Percentiles rank a stretch among this genome's conserved stretches.
phyloP scores from a whole-genome alignment of 1,140 invertebrate species.

The Saccostrea glomerata region DNA sequence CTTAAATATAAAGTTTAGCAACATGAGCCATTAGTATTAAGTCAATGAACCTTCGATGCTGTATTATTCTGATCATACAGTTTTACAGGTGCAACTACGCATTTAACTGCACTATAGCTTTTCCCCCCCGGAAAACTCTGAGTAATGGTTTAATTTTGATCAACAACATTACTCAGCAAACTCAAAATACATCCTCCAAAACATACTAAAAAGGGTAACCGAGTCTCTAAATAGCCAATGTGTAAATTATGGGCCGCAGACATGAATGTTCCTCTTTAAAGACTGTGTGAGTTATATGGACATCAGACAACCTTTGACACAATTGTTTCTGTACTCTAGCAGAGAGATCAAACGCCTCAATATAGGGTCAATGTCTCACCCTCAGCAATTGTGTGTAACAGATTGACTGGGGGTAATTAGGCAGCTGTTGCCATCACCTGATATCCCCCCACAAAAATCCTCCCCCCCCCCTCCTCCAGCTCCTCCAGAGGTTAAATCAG shows the following conservation, averaged over 20 bases:
- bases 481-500: background rate
- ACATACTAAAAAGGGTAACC: background rate
- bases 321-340: background rate
- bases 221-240: background rate
- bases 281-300: background rate
- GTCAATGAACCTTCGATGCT: background rate
- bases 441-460: background rate
- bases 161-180: constrained; percentile 1
- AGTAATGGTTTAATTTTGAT: background rate
- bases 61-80: background rate
- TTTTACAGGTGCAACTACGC: background rate
- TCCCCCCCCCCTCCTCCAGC: background rate
- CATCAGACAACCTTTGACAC: background rate
- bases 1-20: background rate
- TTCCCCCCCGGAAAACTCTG: background rate
- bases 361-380: constrained; percentile 6
- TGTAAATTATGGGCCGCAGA: too few species aligned
- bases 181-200: background rate
- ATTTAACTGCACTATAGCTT: background rate
- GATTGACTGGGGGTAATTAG: constrained; percentile 8
- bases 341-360: background rate
- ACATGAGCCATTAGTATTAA: background rate
- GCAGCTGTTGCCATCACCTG: constrained; percentile 28
- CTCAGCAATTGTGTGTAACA: background rate
- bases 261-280: too few species aligned